Percentiles rank a stretch among this genome's conserved stretches.
These are phyloP conservation scores for Dendrocincla fuliginosa DNA, from an alignment of 2,797 vertebrate species.

Conservation along the genomic window DNA sequence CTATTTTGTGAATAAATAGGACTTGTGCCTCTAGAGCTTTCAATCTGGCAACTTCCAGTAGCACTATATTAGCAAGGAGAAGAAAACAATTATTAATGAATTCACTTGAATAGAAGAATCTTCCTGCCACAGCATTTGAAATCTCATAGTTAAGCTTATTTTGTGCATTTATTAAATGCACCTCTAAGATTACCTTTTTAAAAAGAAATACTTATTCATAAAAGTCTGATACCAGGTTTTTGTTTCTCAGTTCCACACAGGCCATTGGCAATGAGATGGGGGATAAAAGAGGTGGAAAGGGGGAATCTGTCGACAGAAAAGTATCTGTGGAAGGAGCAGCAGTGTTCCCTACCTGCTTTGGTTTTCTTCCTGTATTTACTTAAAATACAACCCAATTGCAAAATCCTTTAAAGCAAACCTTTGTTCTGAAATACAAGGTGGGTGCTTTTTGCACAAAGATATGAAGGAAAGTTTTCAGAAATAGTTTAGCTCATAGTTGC, in stretches of 20 bases:
- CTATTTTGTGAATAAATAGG: conserved; percentile 56
- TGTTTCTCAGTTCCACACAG: not conserved
- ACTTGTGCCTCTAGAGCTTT: conserved; percentile 29
- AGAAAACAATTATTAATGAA: conserved; percentile 18
- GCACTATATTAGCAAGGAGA: not conserved
- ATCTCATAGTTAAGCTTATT: not conserved
- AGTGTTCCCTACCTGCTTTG: not conserved
- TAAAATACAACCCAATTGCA: not conserved
- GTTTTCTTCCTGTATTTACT: not conserved
- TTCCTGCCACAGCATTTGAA: not conserved
- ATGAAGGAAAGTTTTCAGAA: not conserved
- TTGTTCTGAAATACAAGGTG: not conserved
- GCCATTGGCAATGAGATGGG: not conserved
- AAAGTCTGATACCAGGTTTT: not conserved
- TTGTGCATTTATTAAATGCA: not conserved
- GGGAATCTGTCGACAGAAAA: not conserved
- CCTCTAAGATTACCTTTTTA: not conserved
- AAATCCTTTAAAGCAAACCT: not conserved
- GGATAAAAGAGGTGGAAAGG: not conserved
- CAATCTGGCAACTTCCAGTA: conserved; percentile 27
- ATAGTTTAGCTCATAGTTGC: not conserved
- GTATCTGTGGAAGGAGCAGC: not conserved
- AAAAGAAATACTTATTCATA: not conserved
- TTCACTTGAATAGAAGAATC: not conserved
- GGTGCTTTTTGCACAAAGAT: not conserved